A percentile compares a stretch with the other conserved stretches of the same genome.
These are phyloP conservation scores for Tubiluchus corallicola DNA, from an alignment of 2,888 invertebrate species.

Conservation along the genomic window DNA sequence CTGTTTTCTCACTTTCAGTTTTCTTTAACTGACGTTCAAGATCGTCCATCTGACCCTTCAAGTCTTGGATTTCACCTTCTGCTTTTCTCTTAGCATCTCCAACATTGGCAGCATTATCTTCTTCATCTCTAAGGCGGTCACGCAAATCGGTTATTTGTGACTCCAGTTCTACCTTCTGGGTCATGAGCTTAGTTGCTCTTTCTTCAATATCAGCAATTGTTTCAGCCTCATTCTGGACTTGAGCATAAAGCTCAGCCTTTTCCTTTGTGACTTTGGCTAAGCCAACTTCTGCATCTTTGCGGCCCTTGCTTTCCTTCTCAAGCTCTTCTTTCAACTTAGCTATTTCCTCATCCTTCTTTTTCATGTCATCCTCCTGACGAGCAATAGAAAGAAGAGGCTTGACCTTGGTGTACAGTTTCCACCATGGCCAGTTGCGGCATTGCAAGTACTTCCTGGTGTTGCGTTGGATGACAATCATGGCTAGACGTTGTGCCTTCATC, in stretches of 20 bases:
- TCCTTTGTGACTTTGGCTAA: slow-evolving; percentile 81
- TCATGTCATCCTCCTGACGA: slow-evolving; percentile 96
- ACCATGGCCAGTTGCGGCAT: slow-evolving; percentile 99
- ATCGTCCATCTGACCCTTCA: slow-evolving; percentile 47
- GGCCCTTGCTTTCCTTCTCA: slow-evolving; percentile 82
- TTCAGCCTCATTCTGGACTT: slow-evolving; percentile 85
- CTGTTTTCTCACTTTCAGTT: slow-evolving; percentile 88
- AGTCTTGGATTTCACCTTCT: slow-evolving; percentile 76
- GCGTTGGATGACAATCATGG: slow-evolving; percentile 93
- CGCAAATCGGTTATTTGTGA: slow-evolving; percentile 81
- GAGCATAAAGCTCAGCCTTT: slow-evolving; percentile 71
- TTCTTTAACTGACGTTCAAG: neutral
- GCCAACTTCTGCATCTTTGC: slow-evolving; percentile 86
- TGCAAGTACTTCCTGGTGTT: slow-evolving; percentile 98
- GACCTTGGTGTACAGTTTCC: slow-evolving; percentile 98
- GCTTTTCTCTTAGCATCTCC: slow-evolving; percentile 69
- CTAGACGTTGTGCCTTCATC: slow-evolving; percentile 33
- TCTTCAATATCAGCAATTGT: slow-evolving; percentile 77
- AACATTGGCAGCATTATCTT: slow-evolving; percentile 82
- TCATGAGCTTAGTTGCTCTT: slow-evolving; percentile 72
- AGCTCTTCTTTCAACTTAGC: slow-evolving; percentile 82
- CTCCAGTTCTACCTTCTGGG: slow-evolving; percentile 92
- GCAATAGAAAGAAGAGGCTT: slow-evolving; percentile 97
- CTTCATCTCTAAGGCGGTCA: slow-evolving; percentile 89
- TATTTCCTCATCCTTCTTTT: slow-evolving; percentile 64